Evolutionary conservation across 2,888 invertebrate species (phyloP), one percentile per base, ranked within the genome.

Genomic region (Drosophila demipolita): DNA sequence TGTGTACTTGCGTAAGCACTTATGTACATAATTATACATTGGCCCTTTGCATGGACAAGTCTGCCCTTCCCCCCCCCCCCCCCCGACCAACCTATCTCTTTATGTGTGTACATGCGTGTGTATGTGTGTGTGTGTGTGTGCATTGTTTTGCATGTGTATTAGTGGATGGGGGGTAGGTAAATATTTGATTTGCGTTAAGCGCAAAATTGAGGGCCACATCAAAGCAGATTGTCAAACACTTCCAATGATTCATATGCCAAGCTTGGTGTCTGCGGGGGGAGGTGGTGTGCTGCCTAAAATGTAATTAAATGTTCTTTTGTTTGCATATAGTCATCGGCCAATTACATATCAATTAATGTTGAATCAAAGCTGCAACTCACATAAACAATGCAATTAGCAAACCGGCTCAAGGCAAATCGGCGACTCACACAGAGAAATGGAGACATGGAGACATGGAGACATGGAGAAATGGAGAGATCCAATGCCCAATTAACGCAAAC

Each of bases 311-410:
- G 78, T 78, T 42, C 67, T 70, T 78, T 78, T 82, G 79, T 60
- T 69, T 73, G 60, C 63, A 48, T 69, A 71, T 55, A 53, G 54
- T 76, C 61, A 71, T 61, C 69, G 73, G 83, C 87, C 88, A 89
- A 89, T 86, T 90, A 86, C 86, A 86, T 89, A 90, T 89, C 90
- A 86, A 86, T 86, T 86, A 86, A 90, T 89, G 87, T 72, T 75
- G 53, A 72, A 87, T 89, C 87, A 87, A 83, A 87, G 80, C 71
- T 68, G 57, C 72, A 73, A 65, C 57, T 23, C 50, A 55, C 66
- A 63, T 48, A 66, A 81, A 82, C 75, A 86, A 75, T 63, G 87
- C 84, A 78, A 90, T 89, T 83, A 86, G 77, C 75, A 63, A 57
- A 63, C 59, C 63, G 52, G 52, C 45, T 38, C 8, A 33, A 8